Base-by-base conservation (phyloP, 2,113 vertebrate genomes). In the Catharus minimus region DNA sequence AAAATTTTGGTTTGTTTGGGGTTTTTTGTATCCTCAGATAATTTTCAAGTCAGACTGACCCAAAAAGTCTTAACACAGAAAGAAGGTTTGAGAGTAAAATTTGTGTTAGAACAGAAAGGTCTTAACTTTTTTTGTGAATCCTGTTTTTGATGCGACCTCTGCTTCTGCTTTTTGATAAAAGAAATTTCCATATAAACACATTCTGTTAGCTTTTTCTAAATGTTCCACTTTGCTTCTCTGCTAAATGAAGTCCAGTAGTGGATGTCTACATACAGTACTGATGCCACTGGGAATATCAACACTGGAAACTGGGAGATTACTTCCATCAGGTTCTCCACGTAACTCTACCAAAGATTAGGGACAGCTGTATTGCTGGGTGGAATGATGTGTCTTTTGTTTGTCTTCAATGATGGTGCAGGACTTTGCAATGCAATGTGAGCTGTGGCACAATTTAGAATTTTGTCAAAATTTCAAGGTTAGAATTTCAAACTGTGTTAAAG, bases 151-250 rank as follows among this genome's bases (percentile, higher is more conserved):
- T 57, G 22, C 28, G 67, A 7, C 3, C 11, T 22, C 1, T 11
- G 33, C 33, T 82, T 3, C 23, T 90, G 12, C 13, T 66, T 89
- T 72, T 82, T n/a, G 10, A 17, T 69, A 15, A 76, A 72, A 79
- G 27, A 6, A 52, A 10, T 81, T 78, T 41, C 30, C 4, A 5
- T 58, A 39, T 47, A 56, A 66, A 46, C 5, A 21, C 0, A 0
- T 18, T 75, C 15, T 32, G 49, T n/a, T 71, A 33, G 9, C 9
- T 60, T 89, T 83, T 78, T 46, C 15, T 91, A 24, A 74, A 43
- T 50, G 14, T 65, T 33, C 28, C 73, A 17, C 44, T 68, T 65
- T 83, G 14, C 13, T 76, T 85, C 47, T 56, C 39, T 86, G 30
- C 47, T 85, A n/a, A 79, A 20, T 39, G 44, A 43, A 27, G 41